These are phyloP conservation scores for Eulemur rubriventer DNA, from an alignment of 2,797 vertebrate genomes.

Conservation along the genomic window DNA sequence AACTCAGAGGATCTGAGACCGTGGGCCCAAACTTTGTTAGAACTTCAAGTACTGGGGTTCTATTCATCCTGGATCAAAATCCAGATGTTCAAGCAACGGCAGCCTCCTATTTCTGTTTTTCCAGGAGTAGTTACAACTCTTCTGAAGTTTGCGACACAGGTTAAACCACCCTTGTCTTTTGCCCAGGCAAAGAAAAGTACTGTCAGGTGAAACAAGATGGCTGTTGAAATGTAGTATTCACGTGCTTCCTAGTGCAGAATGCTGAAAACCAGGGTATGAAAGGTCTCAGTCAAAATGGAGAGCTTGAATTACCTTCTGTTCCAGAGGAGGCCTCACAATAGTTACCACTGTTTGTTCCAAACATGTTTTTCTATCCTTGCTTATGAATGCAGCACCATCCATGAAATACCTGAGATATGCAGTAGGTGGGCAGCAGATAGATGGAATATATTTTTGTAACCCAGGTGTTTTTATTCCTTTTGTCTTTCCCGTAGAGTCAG, in stretches of 20 bases:
- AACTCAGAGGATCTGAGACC: not conserved
- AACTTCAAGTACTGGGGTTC: not conserved
- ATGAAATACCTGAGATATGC: not conserved
- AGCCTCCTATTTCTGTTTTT: not conserved
- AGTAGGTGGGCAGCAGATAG: not conserved
- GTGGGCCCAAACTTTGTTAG: not conserved
- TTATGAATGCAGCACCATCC: not conserved
- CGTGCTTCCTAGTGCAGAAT: not conserved
- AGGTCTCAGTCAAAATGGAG: not conserved
- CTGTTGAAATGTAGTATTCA: not conserved
- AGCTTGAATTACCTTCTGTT: not conserved
- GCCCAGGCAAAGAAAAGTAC: not conserved
- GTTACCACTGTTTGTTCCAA: not conserved
- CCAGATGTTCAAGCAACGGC: not conserved
- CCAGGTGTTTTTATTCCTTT: not conserved
- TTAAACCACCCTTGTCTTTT: not conserved
- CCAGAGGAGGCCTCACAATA: not conserved
- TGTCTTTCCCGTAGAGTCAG: not conserved
- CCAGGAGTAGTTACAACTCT: not conserved
- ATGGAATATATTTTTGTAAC: not conserved
- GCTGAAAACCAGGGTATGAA: not conserved
- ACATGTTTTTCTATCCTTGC: not conserved
- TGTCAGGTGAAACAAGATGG: not conserved
- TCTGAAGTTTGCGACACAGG: not conserved
- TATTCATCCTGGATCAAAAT: not conserved